A percentile compares a stretch with the other conserved stretches of the same genome.
Conservation (phyloP, 2,888 invertebrate species). For the Agrypnus murinus region DNA sequence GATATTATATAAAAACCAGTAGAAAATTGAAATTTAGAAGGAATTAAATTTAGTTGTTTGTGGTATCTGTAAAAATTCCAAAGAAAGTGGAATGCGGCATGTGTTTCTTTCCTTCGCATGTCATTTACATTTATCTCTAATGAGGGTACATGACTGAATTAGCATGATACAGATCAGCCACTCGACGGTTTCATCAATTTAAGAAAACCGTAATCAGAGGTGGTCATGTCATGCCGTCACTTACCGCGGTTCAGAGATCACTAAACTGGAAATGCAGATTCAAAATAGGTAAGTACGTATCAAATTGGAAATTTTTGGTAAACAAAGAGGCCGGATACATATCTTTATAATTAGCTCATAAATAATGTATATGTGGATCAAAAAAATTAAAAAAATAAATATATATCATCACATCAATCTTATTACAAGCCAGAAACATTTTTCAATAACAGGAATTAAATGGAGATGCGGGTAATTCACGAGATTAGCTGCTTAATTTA, state of each 20-base stretch:
- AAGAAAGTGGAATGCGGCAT: conserved; percentile 50
- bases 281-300: conserved; percentile 3
- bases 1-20: too few species aligned
- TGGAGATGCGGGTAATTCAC: conserved; percentile 26
- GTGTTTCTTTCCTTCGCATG: conserved; percentile 50
- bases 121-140: conserved; percentile 66
- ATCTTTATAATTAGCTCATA: conserved; percentile 24
- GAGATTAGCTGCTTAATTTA: conserved; percentile 42
- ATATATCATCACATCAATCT: background rate
- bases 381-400: background rate
- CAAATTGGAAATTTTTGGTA: conserved; percentile 29
- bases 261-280: conserved; percentile 46
- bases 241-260: conserved; percentile 39
- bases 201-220: conserved; percentile 55
- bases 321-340: conserved; percentile 13
- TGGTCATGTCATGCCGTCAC: conserved; percentile 58
- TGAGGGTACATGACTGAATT: conserved; percentile 63
- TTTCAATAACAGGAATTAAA: conserved; percentile 3
- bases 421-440: background rate
- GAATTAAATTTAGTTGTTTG: conserved; percentile 25
- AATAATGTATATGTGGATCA: background rate
- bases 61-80: conserved; percentile 40
- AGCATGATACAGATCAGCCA: conserved; percentile 64
- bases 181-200: conserved; percentile 55
- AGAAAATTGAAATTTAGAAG: too few species aligned